These are phyloP conservation scores for Pholis gunnellus DNA, from an alignment of 2,113 vertebrate species.

Conservation along the genomic window DNA sequence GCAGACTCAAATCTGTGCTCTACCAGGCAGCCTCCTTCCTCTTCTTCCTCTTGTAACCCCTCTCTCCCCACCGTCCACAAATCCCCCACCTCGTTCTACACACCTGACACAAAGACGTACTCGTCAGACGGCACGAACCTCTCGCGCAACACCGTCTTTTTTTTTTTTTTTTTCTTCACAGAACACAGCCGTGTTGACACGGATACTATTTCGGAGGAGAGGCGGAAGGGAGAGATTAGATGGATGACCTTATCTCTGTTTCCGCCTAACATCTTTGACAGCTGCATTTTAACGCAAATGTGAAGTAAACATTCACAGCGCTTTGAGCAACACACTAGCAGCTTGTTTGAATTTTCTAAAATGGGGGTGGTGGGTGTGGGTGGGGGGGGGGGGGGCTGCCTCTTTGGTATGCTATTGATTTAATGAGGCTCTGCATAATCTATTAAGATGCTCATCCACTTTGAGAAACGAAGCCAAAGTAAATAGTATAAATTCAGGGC, in stretches of 20 bases:
- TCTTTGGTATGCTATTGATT: conserved; percentile 59
- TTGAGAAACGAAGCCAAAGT: conserved; percentile 44
- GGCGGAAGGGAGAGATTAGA: conserved; percentile 36
- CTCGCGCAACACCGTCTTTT: conserved; percentile 21
- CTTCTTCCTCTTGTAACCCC: conserved; percentile 24
- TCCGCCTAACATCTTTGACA: conserved; percentile 42
- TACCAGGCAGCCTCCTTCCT: conserved; percentile 41
- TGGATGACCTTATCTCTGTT: conserved; percentile 50
- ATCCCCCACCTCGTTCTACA: conserved; percentile 41
- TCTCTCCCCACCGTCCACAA: conserved; percentile 35
- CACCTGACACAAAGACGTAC: conserved; percentile 52
- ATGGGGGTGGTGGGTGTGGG: neutral
- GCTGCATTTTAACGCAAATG: conserved; percentile 52
- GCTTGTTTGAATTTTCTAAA: conserved; percentile 51
- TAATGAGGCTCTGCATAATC: conserved; percentile 64
- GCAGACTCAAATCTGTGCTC: conserved; percentile 65
- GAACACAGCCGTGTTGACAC: conserved; percentile 45
- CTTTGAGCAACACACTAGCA: conserved; percentile 35
- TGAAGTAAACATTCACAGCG: conserved; percentile 52
- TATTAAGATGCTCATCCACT: conserved; percentile 52
- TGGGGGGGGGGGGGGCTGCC: neutral
- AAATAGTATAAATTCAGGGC: conserved; percentile 39
- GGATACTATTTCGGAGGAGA: conserved; percentile 28
- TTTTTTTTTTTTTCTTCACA: neutral
- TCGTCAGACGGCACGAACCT: conserved; percentile 29